phyloP scores from a whole-genome alignment of 2,888 invertebrate species.

The Neria commutata region DNA sequence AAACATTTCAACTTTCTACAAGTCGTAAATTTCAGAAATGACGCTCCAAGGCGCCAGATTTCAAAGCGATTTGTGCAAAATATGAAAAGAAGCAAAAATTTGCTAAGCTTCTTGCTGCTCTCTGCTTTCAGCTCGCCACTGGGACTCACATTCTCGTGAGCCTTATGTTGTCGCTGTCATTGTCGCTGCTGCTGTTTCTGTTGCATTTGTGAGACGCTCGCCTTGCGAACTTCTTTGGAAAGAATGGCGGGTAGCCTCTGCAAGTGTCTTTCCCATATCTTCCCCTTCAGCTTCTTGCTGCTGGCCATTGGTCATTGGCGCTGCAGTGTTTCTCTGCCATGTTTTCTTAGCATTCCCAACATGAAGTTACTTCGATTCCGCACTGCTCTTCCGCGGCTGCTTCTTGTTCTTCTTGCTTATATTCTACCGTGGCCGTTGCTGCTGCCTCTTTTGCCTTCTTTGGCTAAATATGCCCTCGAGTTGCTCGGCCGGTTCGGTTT shows the following conservation, averaged over 20 bases:
- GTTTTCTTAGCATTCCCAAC: conserved; percentile 3
- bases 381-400: too few species aligned
- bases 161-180: conserved; percentile 11
- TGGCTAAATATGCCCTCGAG: conserved; percentile 32
- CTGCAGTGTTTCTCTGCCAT: conserved; percentile 27
- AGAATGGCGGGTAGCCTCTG: too few species aligned
- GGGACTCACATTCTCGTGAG: conserved; percentile 18
- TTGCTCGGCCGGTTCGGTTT: conserved; percentile 52
- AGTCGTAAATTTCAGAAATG: too few species aligned
- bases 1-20: too few species aligned
- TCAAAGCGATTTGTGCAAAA: too few species aligned
- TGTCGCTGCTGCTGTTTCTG: not conserved
- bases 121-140: not conserved
- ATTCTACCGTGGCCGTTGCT: not conserved
- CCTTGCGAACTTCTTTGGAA: too few species aligned
- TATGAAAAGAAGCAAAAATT: too few species aligned
- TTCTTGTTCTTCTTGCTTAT: not conserved
- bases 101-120: too few species aligned
- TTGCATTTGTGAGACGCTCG: not conserved
- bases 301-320: conserved; percentile 16
- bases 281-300: conserved; percentile 13
- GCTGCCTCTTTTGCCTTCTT: conserved; percentile 6
- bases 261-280: conserved; percentile 3
- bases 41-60: too few species aligned
- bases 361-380: not conserved